phyloP scores from a whole-genome alignment of 2,797 vertebrate genomes.

The Urocyon cinereoargenteus region DNA sequence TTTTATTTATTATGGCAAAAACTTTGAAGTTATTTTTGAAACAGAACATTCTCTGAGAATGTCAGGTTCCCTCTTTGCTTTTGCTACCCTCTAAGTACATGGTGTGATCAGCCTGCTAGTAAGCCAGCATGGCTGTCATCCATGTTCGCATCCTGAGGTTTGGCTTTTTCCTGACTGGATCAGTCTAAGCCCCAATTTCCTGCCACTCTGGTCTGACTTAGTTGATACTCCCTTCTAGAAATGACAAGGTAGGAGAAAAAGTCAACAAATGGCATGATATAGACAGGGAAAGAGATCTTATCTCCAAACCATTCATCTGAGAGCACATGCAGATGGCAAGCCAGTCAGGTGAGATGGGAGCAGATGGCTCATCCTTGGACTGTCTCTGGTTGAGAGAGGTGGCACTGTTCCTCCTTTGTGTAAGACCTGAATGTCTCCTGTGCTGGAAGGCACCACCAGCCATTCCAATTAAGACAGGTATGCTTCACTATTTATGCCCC shows the following conservation, averaged over 20 bases:
- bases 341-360: too few species aligned
- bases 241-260: background rate
- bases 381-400: background rate
- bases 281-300: background rate
- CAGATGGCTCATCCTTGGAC: background rate
- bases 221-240: background rate
- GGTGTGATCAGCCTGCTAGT: background rate
- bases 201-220: background rate
- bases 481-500: background rate
- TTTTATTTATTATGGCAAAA: background rate
- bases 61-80: background rate
- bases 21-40: slow-evolving; percentile 31
- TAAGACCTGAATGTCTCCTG: background rate
- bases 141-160: background rate
- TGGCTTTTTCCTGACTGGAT: background rate
- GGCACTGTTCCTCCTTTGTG: background rate
- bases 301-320: background rate
- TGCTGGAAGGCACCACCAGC: background rate
- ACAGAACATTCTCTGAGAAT: background rate
- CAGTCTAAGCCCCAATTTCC: too few species aligned
- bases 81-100: background rate
- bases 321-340: background rate
- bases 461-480: background rate
- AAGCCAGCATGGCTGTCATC: background rate
- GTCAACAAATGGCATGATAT: background rate